A percentile compares a stretch with the other conserved stretches of the same genome.
These are phyloP conservation scores for Sycophila sp. DNA, from an alignment of 1,140 invertebrate species.

Conservation along the genomic window DNA sequence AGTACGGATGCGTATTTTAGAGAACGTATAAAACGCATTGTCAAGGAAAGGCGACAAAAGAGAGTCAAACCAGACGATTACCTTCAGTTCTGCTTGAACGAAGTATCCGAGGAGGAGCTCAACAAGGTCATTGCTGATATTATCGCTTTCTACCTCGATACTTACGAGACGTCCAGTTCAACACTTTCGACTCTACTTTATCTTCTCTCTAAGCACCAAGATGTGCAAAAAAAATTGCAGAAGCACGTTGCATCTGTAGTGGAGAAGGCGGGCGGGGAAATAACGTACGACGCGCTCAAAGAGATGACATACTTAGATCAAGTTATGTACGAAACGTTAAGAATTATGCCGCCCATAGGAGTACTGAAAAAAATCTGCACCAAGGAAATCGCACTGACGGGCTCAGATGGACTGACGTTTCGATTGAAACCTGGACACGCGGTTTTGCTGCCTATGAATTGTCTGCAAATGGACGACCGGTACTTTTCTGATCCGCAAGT, in stretches of 20 bases:
- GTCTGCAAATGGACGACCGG: constrained; percentile 65
- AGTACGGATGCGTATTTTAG: constrained; percentile 39
- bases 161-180: constrained; percentile 66
- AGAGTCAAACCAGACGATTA: background rate
- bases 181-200: constrained; percentile 48
- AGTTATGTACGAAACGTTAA: constrained; percentile 63
- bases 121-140: constrained; percentile 41
- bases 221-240: constrained; percentile 63
- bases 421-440: constrained; percentile 45
- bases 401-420: constrained; percentile 37
- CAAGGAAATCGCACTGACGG: constrained; percentile 46
- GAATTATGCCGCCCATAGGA: constrained; percentile 53
- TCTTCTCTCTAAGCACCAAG: constrained; percentile 58
- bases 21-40: constrained; percentile 9
- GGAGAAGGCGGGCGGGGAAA: constrained; percentile 62
- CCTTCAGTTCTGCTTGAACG: too few relatives aligned
- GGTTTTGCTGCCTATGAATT: constrained; percentile 54
- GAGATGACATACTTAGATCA: constrained; percentile 70
- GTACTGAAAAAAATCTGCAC: constrained; percentile 50
- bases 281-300: constrained; percentile 69
- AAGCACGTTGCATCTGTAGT: constrained; percentile 65
- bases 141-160: constrained; percentile 58
- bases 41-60: background rate
- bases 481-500: constrained; percentile 70
- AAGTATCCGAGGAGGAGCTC: too few relatives aligned